Conservation (phyloP, 2,888 invertebrate species). For the Noctua fimbriata region DNA sequence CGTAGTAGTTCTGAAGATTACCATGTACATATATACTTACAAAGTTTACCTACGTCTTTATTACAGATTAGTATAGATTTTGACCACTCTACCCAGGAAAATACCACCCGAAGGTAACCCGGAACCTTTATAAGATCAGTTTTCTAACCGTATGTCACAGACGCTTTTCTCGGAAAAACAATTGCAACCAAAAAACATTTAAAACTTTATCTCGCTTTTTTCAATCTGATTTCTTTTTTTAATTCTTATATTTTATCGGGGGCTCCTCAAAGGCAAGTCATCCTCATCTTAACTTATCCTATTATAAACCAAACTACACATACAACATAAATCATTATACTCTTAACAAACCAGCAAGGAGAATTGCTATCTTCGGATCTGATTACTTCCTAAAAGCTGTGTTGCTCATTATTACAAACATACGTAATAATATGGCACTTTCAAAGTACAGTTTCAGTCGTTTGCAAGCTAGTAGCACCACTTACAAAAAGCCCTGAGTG, state of each 20-base stretch:
- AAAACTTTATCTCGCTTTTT: not conserved
- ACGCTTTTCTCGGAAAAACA: not conserved
- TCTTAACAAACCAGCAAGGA: no score
- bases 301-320: no score
- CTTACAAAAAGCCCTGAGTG: conserved; percentile 30
- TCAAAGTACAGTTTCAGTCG: conserved; percentile 7
- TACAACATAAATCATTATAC: no score
- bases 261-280: no score
- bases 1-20: not conserved
- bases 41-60: not conserved
- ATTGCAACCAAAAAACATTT: not conserved
- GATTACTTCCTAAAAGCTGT: not conserved
- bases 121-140: not conserved
- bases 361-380: no score
- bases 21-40: not conserved
- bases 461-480: not conserved
- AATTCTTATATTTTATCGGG: no score
- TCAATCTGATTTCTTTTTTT: no score
- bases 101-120: not conserved
- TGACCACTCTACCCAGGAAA: not conserved
- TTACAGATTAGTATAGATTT: no score
- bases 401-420: not conserved
- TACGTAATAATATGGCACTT: not conserved
- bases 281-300: no score
- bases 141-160: not conserved